phyloP scores from a whole-genome alignment of 2,113 vertebrate genomes.

The Hippocampus barbouri region DNA sequence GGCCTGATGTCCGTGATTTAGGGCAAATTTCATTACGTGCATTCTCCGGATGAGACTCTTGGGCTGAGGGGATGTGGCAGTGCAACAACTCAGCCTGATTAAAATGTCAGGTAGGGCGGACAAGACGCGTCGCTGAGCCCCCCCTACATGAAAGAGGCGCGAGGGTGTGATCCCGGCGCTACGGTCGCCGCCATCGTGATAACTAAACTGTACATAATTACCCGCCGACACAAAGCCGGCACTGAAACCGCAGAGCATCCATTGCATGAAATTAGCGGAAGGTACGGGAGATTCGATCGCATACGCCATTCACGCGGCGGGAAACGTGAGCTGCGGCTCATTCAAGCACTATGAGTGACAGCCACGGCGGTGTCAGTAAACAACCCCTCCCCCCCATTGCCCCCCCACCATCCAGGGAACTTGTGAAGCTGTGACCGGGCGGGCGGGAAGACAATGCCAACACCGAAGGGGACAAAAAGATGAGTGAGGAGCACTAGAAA shows the following conservation, averaged over 20 bases:
- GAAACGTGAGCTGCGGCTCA: slow-evolving; percentile 26
- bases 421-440: slow-evolving; percentile 46
- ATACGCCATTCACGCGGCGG: slow-evolving; percentile 28
- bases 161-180: neutral
- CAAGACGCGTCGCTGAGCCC: slow-evolving; percentile 39
- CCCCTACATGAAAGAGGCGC: slow-evolving; percentile 18
- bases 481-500: slow-evolving; percentile 55
- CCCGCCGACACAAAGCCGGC: neutral
- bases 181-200: neutral
- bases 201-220: slow-evolving; percentile 16
- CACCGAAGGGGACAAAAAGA: slow-evolving; percentile 55
- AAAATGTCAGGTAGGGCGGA: slow-evolving; percentile 59
- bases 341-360: slow-evolving; percentile 29
- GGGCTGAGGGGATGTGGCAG: slow-evolving; percentile 60
- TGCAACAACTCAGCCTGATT: slow-evolving; percentile 65
- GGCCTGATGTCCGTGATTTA: slow-evolving; percentile 72
- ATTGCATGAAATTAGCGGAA: neutral
- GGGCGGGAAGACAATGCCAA: slow-evolving; percentile 51
- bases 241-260: slow-evolving; percentile 2
- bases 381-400: slow-evolving; percentile 2
- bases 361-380: slow-evolving; percentile 26
- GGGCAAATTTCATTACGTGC: slow-evolving; percentile 76
- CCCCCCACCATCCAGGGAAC: slow-evolving; percentile 9
- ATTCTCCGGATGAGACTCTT: slow-evolving; percentile 69
- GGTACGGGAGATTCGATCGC: slow-evolving; percentile 18